Conservation (phyloP, 2,797 vertebrate genomes). For the Acipenser oxyrinchus region DNA sequence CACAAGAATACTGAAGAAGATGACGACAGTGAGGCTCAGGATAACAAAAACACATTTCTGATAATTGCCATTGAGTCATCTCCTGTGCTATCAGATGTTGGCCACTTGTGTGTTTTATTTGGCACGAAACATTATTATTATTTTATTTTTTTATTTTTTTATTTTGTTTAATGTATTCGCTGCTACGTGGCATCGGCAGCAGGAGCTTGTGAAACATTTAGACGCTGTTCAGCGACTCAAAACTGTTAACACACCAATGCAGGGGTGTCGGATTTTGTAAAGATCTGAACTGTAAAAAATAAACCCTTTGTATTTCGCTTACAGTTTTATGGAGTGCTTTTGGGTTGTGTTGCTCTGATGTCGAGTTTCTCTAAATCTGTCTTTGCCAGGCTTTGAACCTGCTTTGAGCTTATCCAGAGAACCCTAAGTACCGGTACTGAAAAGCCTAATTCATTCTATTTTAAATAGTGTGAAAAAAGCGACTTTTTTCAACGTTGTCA, state of each 20-base stretch:
- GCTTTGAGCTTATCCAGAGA: too few relatives aligned
- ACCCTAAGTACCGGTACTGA: too few relatives aligned
- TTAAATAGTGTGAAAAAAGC: too few relatives aligned
- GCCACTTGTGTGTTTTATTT: not conserved
- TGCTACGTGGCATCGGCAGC: not conserved
- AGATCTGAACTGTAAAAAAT: too few relatives aligned
- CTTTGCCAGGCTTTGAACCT: too few relatives aligned
- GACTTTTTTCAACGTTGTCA: too few relatives aligned
- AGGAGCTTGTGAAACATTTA: not conserved
- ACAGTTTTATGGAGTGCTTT: not conserved
- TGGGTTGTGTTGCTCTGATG: not conserved
- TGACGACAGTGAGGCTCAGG: slow-evolving; percentile 26
- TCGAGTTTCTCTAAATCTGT: too few relatives aligned
- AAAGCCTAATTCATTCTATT: too few relatives aligned
- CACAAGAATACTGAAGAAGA: slow-evolving; percentile 26
- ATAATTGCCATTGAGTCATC: not conserved
- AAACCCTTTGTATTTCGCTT: too few relatives aligned
- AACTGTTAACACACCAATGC: not conserved
- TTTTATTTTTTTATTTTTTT: too few relatives aligned
- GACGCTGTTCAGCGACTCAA: not conserved
- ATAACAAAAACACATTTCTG: not conserved
- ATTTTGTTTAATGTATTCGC: not conserved
- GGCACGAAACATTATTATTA: not conserved
- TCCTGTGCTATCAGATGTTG: not conserved
- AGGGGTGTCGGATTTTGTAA: too few relatives aligned